Percentiles rank a stretch among this genome's conserved stretches.
Evolutionary conservation across 2,113 vertebrate genomes (phyloP).

Genomic region (Apistogramma diplotaenia): DNA sequence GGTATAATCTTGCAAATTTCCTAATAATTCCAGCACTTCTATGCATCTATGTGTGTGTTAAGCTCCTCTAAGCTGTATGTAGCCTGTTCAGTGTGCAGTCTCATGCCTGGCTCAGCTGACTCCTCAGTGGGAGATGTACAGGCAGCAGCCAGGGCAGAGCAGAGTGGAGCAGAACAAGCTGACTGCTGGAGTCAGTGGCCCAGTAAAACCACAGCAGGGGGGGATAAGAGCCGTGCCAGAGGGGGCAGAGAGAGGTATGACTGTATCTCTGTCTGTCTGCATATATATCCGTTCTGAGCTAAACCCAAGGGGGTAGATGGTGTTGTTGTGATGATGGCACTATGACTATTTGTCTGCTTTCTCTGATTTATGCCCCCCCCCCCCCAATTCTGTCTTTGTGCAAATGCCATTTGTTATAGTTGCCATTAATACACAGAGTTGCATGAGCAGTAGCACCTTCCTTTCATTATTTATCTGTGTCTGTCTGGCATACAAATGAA

Average conservation of each 20-base stretch:
- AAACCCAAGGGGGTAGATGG: neutral
- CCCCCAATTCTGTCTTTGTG: neutral
- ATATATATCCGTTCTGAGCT: constrained; percentile 15
- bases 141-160: constrained; percentile 41
- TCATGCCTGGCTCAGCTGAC: constrained; percentile 65
- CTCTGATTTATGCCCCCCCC: neutral
- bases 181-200: constrained; percentile 67
- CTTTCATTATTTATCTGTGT: constrained; percentile 20
- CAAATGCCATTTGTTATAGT: neutral
- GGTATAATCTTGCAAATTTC: constrained; percentile 34
- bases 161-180: constrained; percentile 38
- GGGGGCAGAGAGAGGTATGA: constrained; percentile 39
- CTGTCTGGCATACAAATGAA: constrained; percentile 5
- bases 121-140: constrained; percentile 58
- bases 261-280: constrained; percentile 34
- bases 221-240: constrained; percentile 40
- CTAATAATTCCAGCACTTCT: constrained; percentile 19
- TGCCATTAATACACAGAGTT: neutral
- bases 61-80: constrained; percentile 34
- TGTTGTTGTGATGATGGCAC: neutral
- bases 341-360: neutral
- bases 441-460: neutral
- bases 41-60: constrained; percentile 28
- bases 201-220: constrained; percentile 64
- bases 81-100: constrained; percentile 59